phyloP scores from a whole-genome alignment of 1,140 invertebrate genomes.

The Caerostris darwini region DNA sequence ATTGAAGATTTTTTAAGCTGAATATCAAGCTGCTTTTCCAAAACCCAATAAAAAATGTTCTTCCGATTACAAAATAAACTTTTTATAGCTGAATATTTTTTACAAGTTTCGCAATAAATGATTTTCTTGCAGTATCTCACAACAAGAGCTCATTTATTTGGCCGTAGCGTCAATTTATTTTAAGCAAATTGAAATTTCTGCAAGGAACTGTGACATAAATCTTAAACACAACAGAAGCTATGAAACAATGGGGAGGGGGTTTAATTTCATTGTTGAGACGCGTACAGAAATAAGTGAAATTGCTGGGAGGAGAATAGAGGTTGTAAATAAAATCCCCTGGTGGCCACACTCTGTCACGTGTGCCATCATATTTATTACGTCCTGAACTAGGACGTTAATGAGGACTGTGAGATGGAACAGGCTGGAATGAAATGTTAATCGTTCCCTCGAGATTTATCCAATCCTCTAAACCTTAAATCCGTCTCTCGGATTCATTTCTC shows the following conservation, averaged over 20 bases:
- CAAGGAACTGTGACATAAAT: neutral
- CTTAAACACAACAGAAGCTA: neutral
- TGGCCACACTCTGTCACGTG: neutral
- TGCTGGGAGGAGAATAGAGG: neutral
- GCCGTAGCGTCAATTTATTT: neutral
- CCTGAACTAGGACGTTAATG: conserved; percentile 49
- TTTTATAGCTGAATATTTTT: no score
- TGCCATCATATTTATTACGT: conserved; percentile 46
- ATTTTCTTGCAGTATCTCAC: neutral
- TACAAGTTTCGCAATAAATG: no score
- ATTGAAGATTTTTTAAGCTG: no score
- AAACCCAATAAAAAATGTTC: no score
- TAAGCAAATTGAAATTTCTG: neutral
- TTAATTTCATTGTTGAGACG: conserved; percentile 4
- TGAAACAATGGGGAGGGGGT: neutral
- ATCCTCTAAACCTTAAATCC: conserved; percentile 65
- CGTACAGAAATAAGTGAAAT: conserved; percentile 21
- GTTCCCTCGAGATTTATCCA: conserved; percentile 34
- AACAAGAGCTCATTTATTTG: neutral
- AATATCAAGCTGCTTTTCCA: no score
- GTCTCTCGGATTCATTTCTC: conserved; percentile 64
- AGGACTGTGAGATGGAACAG: neutral
- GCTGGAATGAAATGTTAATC: conserved; percentile 66
- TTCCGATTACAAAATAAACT: no score
- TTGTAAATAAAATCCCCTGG: conserved; percentile 25